phyloP scores from a whole-genome alignment of 2,113 vertebrate species.

The Solenodon paradoxus region DNA sequence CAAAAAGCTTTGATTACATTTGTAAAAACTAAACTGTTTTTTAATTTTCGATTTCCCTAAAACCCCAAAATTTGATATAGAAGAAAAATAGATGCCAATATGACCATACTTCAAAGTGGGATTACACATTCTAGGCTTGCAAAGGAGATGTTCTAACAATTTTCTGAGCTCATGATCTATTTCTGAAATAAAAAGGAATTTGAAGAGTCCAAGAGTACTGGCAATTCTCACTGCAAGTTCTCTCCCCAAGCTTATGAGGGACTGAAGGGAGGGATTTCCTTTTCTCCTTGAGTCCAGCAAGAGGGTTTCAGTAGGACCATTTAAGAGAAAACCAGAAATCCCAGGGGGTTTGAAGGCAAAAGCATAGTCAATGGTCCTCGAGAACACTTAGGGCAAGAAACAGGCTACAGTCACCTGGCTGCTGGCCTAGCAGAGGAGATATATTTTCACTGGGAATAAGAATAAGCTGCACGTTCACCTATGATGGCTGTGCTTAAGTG shows the following conservation, averaged over 20 bases:
- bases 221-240: not conserved
- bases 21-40: not conserved
- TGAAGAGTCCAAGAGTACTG: not conserved
- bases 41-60: not conserved
- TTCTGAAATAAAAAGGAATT: not conserved
- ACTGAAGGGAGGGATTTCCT: not conserved
- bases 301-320: not conserved
- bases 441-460: not conserved
- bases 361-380: not conserved
- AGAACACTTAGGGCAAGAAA: not conserved
- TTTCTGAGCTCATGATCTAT: not conserved
- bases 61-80: not conserved
- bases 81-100: not conserved
- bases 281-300: not conserved
- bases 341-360: not conserved
- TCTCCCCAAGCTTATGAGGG: not conserved
- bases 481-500: not conserved
- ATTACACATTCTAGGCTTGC: not conserved
- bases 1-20: not conserved
- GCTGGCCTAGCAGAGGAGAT: not conserved
- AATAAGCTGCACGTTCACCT: not conserved
- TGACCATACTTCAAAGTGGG: not conserved
- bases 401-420: not conserved
- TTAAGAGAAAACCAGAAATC: not conserved
- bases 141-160: not conserved